Percentiles rank a stretch among this genome's conserved stretches.
phyloP scores from a whole-genome alignment of 2,888 invertebrate species.

The Atethmia centrago region DNA sequence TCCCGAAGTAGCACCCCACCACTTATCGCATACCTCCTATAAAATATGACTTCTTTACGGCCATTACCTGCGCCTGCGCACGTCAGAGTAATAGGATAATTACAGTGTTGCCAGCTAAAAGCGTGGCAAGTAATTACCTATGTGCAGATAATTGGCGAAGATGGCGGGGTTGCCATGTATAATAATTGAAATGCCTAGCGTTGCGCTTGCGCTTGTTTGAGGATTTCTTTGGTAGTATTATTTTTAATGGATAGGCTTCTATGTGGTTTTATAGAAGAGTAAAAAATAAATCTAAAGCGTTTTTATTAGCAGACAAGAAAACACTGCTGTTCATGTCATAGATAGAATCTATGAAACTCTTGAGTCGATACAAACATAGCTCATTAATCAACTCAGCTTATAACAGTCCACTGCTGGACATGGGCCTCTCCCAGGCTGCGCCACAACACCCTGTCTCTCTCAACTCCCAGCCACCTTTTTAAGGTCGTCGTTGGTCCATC shows the following conservation, averaged over 20 bases:
- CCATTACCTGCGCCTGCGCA: slow-evolving; percentile 54
- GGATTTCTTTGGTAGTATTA: slow-evolving; percentile 10
- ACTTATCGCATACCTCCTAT: slow-evolving; percentile 29
- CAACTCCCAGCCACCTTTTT: no score
- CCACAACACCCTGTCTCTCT: no score
- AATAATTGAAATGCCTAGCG: slow-evolving; percentile 47
- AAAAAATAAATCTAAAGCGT: not conserved
- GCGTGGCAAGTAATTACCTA: slow-evolving; percentile 62
- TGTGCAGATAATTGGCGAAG: slow-evolving; percentile 58
- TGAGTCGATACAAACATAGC: no score
- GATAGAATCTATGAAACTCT: not conserved
- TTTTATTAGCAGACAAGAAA: not conserved
- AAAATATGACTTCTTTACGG: slow-evolving; percentile 63
- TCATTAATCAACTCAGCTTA: no score
- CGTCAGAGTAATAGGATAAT: slow-evolving; percentile 67
- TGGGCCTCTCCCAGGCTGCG: no score
- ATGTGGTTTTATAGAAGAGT: not conserved
- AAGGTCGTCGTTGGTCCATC: no score
- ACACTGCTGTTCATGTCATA: not conserved
- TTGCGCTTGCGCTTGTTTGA: slow-evolving; percentile 23
- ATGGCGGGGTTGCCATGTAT: slow-evolving; percentile 53
- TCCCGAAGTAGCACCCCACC: slow-evolving; percentile 8
- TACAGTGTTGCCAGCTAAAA: slow-evolving; percentile 63
- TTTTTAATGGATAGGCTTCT: slow-evolving; percentile 1
- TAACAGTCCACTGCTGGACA: no score